Conservation (phyloP, 2,888 invertebrate species). For the Gastrophysa polygoni region DNA sequence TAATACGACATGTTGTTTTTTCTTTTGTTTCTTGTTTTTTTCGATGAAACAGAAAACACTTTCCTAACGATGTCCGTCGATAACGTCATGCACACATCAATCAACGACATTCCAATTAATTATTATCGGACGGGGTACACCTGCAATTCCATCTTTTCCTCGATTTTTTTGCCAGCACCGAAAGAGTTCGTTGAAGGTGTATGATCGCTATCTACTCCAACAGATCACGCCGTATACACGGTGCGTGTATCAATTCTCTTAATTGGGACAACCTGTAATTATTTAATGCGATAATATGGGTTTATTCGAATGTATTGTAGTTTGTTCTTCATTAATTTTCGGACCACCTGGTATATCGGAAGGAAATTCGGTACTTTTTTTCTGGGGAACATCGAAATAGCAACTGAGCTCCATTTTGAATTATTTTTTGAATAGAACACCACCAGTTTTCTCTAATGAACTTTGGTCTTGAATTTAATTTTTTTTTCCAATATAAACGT, state of each 20-base stretch:
- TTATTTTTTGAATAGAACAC: no score
- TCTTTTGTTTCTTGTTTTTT: neutral
- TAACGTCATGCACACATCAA: constrained; percentile 11
- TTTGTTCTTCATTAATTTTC: no score
- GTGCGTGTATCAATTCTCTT: constrained; percentile 12
- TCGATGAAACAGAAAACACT: constrained; percentile 1
- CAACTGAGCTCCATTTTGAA: no score
- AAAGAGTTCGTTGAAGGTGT: constrained; percentile 12
- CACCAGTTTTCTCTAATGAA: no score
- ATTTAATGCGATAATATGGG: constrained; percentile 13
- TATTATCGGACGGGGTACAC: constrained; percentile 8
- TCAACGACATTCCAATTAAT: constrained; percentile 13
- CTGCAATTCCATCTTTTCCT: constrained; percentile 4
- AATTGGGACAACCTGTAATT: constrained; percentile 26
- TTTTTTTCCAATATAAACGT: no score
- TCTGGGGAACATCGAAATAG: no score
- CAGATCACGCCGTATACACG: constrained; percentile 11
- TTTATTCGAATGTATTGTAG: no score
- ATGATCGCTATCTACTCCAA: constrained; percentile 10
- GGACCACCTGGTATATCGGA: no score
- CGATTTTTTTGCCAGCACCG: neutral
- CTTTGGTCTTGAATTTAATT: no score
- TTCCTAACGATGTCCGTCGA: neutral
- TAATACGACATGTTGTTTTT: neutral
- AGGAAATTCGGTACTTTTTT: no score